Base-by-base conservation (phyloP, 2,797 vertebrate species). In the Tokudaia muenninki region DNA sequence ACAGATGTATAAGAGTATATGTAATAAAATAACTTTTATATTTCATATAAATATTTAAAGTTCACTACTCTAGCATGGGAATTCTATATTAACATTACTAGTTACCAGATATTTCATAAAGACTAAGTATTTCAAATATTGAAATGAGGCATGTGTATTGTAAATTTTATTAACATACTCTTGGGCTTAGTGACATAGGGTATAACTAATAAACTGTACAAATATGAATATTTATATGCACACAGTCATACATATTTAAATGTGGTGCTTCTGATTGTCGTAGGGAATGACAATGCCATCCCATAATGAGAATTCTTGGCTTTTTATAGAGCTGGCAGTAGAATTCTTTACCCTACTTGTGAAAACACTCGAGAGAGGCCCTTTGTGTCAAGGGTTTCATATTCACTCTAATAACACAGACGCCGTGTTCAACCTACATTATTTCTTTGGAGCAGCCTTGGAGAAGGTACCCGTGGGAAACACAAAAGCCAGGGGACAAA, bases 191-290 rank as follows among this genome's bases (percentile, higher is more conserved):
- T 80, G 72, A 82, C 72, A 75, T 29, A 65, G 87, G 61, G 14
- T 83, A 2, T 72, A 90, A 88, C 78, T 97, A 91, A 96, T 92
- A 97, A 96, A 90, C 87, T 86, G 3, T 67, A 86, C 44, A 81
- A 72, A 86, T 81, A 91, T 97, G 94, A 97, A 96, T 97, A 96
- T 96, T 83, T 95, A 95, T 96, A 47, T 82, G 4, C 70, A 94
- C 83, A 91, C 37, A 78, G 55, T 77, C 87, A 94, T 72, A 22
- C 59, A 87, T 91, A 96, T 93, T 97, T 94, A 93, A 95, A 95
- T 90, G 72, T 31, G 24, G 61, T 82, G 22, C 13, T 91, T 24
- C 81, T 94, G 79, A 61, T 96, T 81, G 80, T 86, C 72, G 31
- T 82, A 50, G 47, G 55, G 31, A 89, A 92, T 41, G 61, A 55